Base-by-base conservation (phyloP, 2,888 invertebrate genomes). In the Chaitophorus viminalis region DNA sequence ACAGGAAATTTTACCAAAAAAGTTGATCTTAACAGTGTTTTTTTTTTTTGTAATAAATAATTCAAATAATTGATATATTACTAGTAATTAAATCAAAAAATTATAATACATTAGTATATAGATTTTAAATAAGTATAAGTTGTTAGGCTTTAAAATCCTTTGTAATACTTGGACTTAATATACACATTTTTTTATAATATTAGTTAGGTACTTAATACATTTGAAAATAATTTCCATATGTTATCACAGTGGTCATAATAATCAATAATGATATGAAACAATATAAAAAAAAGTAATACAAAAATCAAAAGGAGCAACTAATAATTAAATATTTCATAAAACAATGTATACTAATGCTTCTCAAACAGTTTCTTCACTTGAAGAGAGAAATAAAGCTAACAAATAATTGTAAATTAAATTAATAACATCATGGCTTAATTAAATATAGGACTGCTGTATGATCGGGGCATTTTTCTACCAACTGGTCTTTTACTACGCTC, bases 381-480 rank as follows among this genome's bases (percentile, higher is more conserved):
- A 60, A 60, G 11, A 60, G 14, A 79, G 25, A 81, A 84, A 54
- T 54, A 87, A 72, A 79, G 4, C 78, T 29, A 74, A 79, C 17
- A 46, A 81, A 75, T 65, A 54, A 70, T 52, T 6, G 74, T 72
- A 36, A 74, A 74, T 79, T 87, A 74, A 86, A 79, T 33, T 74
- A 83, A 33, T 21, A 83, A 70, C 21, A 70, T 60, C 21, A 54
- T 39, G 17, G 21, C 18, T 70, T 74, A 88, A 65, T 91, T 91
- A 93, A 91, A 93, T 93, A 89, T 93, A 52, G 93, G 93, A 82
- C 93, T 93, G 90, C 94, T 94, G 90, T 92, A 92, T 90, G 94
- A 94, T 89, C 94, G 92, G 90, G 93, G 94, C 89, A 93, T 92
- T 90, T 93, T 93, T 90, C 93, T 93, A 65, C 94, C 94, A 88